Percentiles rank a stretch among this genome's conserved stretches.
Conservation (phyloP, 2,113 vertebrate genomes). For the Ancistrus triradiatus region DNA sequence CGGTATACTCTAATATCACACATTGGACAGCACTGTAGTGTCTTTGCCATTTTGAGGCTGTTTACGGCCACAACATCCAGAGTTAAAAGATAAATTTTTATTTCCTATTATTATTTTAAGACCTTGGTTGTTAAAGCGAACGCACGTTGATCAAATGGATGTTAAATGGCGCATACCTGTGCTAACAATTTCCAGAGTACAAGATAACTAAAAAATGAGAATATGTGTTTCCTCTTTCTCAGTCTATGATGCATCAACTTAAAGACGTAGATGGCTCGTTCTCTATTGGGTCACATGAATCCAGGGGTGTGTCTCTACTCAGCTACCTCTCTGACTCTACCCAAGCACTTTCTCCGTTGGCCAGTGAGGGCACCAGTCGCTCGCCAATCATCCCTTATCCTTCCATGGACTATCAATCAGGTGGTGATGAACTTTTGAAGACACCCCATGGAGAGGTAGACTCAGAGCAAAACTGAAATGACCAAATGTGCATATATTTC, state of each 20-base stretch:
- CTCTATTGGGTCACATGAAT: constrained; percentile 54
- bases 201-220: neutral
- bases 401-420: constrained; percentile 41
- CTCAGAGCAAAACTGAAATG: neutral
- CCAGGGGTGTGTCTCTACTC: constrained; percentile 72
- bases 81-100: no score
- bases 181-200: neutral
- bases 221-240: constrained; percentile 5
- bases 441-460: constrained; percentile 39
- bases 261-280: constrained; percentile 62
- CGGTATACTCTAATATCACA: no score
- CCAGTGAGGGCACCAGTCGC: constrained; percentile 53
- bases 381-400: constrained; percentile 48
- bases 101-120: no score
- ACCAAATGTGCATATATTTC: neutral
- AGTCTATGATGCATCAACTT: constrained; percentile 77
- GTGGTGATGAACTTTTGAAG: constrained; percentile 43
- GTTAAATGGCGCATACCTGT: no score
- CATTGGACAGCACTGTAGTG: no score
- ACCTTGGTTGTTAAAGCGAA: no score
- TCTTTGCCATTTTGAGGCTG: no score
- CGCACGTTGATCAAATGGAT: no score
- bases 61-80: no score
- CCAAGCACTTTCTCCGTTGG: constrained; percentile 52
- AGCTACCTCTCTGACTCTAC: constrained; percentile 76